Conservation (phyloP, 2,113 vertebrate species). For the Reinhardtius hippoglossoides region DNA sequence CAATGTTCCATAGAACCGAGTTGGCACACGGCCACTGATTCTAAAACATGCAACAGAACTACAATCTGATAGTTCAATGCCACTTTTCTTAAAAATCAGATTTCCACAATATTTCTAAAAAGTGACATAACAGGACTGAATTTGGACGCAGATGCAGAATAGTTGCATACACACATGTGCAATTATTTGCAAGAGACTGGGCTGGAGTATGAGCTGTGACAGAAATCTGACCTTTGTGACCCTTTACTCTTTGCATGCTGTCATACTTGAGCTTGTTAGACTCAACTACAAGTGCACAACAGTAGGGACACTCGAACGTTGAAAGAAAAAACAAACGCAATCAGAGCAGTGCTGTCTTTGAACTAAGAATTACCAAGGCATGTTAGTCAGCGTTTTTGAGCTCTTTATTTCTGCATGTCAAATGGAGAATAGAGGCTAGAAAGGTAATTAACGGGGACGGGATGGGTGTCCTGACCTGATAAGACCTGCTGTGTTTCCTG, state of each 20-base stretch:
- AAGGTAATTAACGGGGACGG: background rate
- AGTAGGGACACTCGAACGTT: slow-evolving; percentile 61
- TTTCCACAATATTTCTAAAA: background rate
- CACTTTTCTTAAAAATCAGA: background rate
- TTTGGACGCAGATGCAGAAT: slow-evolving; percentile 4
- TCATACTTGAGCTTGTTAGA: slow-evolving; percentile 21
- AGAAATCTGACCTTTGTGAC: slow-evolving; percentile 49
- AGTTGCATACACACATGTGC: slow-evolving; percentile 26
- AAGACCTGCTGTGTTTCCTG: background rate
- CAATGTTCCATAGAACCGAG: background rate
- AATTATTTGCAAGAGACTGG: background rate
- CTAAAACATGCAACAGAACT: too few species aligned
- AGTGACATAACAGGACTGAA: background rate
- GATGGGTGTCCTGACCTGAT: slow-evolving; percentile 16
- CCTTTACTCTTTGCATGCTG: slow-evolving; percentile 65
- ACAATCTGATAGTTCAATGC: background rate
- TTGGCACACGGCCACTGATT: background rate
- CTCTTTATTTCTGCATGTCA: background rate
- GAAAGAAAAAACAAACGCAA: slow-evolving; percentile 51
- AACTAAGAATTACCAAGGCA: slow-evolving; percentile 67
- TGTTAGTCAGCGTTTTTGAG: slow-evolving; percentile 7
- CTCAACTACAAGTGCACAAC: slow-evolving; percentile 29
- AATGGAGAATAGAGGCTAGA: background rate
- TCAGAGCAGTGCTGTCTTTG: slow-evolving; percentile 64
- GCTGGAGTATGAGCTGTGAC: slow-evolving; percentile 31